Conservation (phyloP, 2,888 invertebrate species). For the Athalia rosae region DNA sequence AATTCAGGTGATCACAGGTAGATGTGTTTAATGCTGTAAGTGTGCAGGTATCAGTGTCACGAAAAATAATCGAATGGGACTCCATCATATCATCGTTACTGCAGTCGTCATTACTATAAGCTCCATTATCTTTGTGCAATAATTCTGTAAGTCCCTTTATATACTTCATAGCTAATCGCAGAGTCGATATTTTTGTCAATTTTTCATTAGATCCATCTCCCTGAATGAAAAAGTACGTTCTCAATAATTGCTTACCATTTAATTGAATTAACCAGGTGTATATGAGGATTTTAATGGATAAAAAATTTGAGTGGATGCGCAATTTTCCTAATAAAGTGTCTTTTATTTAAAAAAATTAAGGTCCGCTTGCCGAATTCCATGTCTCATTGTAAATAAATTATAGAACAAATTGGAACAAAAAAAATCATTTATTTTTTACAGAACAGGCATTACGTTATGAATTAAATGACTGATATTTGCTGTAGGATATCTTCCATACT, state of each 20-base stretch:
- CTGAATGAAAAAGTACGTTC: conserved; percentile 19
- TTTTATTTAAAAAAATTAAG: conserved; percentile 30
- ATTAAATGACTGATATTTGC: not conserved
- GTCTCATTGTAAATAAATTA: not conserved
- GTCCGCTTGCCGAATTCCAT: conserved; percentile 41
- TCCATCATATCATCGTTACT: conserved; percentile 21
- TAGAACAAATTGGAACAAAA: not conserved
- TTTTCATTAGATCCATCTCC: conserved; percentile 80
- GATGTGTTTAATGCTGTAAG: conserved; percentile 38
- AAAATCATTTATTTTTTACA: not conserved
- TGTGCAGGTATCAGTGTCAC: conserved; percentile 42
- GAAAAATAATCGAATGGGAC: conserved; percentile 40
- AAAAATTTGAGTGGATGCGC: not conserved
- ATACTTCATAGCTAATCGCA: conserved; percentile 91
- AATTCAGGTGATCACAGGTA: conserved; percentile 26
- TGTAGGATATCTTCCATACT: not conserved
- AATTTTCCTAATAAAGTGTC: not conserved
- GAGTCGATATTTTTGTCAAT: conserved; percentile 91
- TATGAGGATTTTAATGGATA: conserved; percentile 22
- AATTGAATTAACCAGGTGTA: not conserved
- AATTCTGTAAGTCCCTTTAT: conserved; percentile 76
- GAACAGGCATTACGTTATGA: not conserved
- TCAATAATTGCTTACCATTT: not conserved
- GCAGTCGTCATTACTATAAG: conserved; percentile 37
- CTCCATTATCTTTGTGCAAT: conserved; percentile 36